These are phyloP conservation scores for Platyura marginata DNA, from an alignment of 1,140 invertebrate genomes.

Conservation along the genomic window DNA sequence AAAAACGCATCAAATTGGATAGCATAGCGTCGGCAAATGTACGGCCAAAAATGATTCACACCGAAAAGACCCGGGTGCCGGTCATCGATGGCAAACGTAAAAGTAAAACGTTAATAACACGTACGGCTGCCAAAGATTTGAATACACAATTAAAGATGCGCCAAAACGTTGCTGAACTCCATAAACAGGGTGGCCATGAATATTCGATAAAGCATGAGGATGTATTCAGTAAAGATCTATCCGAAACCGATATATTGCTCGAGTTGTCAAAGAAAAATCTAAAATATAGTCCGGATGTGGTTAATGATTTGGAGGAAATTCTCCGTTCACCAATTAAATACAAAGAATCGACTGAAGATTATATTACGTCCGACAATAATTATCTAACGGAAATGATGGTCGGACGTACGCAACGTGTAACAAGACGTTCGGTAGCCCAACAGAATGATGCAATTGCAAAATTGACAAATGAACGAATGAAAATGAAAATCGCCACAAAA, in stretches of 20 bases:
- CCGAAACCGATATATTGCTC: not conserved
- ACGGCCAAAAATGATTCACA: conserved; percentile 54
- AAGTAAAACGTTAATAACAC: conserved; percentile 33
- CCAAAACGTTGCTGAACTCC: conserved; percentile 11
- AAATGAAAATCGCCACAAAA: not conserved
- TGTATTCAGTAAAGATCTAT: conserved; percentile 30
- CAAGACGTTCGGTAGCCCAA: conserved; percentile 11
- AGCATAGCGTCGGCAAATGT: conserved; percentile 21
- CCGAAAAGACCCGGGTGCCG: conserved; percentile 38
- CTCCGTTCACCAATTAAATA: conserved; percentile 19
- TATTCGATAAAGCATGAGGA: conserved; percentile 24
- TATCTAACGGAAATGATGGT: conserved; percentile 13
- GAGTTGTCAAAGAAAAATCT: conserved; percentile 8
- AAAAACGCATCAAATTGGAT: conserved; percentile 18
- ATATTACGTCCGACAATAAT: conserved; percentile 6
- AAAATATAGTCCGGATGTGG: conserved; percentile 20
- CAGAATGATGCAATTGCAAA: conserved; percentile 15
- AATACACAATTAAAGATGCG: conserved; percentile 16
- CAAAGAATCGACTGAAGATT: conserved; percentile 15
- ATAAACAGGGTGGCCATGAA: conserved; percentile 8
- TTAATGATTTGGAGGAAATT: conserved; percentile 23
- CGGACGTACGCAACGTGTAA: conserved; percentile 22
- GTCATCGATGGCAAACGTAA: conserved; percentile 32
- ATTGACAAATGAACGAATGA: conserved; percentile 3
- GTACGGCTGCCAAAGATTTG: conserved; percentile 27